Evolutionary conservation across 2,888 invertebrate genomes (phyloP).

Genomic region (Drosophila antonietae): DNA sequence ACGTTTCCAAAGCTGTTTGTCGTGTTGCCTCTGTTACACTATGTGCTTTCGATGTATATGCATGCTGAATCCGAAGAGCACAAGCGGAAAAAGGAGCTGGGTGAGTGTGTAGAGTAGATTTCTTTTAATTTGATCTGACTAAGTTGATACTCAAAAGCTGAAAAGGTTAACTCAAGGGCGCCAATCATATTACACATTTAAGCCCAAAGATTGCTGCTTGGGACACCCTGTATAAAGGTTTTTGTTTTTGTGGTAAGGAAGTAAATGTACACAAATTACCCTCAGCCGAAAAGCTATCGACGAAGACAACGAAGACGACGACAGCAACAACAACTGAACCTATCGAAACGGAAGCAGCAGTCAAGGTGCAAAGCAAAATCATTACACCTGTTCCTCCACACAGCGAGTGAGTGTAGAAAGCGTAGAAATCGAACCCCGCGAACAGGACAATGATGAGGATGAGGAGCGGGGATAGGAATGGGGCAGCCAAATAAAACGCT

Average conservation of each 20-base stretch:
- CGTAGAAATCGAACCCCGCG: conserved; percentile 61
- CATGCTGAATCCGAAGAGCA: conserved; percentile 41
- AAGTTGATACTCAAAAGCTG: not conserved
- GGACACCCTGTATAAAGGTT: conserved; percentile 57
- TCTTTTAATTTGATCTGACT: no score
- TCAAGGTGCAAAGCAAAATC: conserved; percentile 79
- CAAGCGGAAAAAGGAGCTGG: conserved; percentile 38
- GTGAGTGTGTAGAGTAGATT: conserved; percentile 15
- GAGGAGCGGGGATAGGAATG: conserved; percentile 14
- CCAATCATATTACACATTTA: not conserved
- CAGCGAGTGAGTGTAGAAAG: conserved; percentile 61
- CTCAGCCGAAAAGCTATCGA: conserved; percentile 58
- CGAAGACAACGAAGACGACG: conserved; percentile 18
- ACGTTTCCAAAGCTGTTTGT: conserved; percentile 61
- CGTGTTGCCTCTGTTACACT: conserved; percentile 60
- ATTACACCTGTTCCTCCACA: conserved; percentile 74
- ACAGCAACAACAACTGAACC: conserved; percentile 8
- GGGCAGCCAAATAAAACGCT: conserved; percentile 22
- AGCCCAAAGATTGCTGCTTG: not conserved
- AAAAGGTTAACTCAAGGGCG: not conserved
- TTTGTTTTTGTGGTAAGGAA: conserved; percentile 43
- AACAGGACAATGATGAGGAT: conserved; percentile 15
- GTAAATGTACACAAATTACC: conserved; percentile 69
- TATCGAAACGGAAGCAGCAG: conserved; percentile 68
- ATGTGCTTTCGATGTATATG: conserved; percentile 23